These are phyloP conservation scores for Heteropelma amictum DNA, from an alignment of 2,888 invertebrate species.

Conservation along the genomic window DNA sequence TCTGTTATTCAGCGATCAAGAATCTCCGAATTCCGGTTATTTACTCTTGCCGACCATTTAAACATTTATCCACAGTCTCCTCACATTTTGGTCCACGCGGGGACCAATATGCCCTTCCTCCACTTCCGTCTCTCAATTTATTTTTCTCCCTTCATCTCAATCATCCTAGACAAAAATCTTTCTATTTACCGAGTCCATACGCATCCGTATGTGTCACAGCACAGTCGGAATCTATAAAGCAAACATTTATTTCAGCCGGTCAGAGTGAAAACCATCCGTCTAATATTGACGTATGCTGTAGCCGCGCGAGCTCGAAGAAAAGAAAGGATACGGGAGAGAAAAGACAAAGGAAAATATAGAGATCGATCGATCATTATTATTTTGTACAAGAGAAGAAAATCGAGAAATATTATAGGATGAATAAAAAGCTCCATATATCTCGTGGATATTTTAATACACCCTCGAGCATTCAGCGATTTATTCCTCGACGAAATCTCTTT, in stretches of 20 bases:
- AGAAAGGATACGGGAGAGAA: neutral
- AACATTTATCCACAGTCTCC: neutral
- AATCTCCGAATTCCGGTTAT: neutral
- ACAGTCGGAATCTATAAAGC: conserved; percentile 21
- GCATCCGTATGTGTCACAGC: too few species aligned
- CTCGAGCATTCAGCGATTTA: neutral
- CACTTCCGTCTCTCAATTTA: neutral
- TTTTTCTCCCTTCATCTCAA: conserved; percentile 10
- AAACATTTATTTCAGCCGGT: conserved; percentile 34
- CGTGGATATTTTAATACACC: neutral
- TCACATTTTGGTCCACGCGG: conserved; percentile 8
- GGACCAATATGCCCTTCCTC: too few species aligned
- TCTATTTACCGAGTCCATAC: neutral
- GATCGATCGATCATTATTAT: conserved; percentile 44
- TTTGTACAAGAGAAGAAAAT: conserved; percentile 16
- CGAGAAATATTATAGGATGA: neutral
- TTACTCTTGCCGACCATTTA: neutral
- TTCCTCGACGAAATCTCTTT: too few species aligned
- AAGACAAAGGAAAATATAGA: neutral
- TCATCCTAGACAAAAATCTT: conserved; percentile 22
- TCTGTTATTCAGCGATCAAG: conserved; percentile 23
- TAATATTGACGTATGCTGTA: neutral
- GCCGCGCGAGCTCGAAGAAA: neutral
- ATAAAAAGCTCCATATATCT: conserved; percentile 20
- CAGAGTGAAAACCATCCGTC: neutral